Conservation (phyloP, 2,113 vertebrate genomes). For the Crocuta crocuta region DNA sequence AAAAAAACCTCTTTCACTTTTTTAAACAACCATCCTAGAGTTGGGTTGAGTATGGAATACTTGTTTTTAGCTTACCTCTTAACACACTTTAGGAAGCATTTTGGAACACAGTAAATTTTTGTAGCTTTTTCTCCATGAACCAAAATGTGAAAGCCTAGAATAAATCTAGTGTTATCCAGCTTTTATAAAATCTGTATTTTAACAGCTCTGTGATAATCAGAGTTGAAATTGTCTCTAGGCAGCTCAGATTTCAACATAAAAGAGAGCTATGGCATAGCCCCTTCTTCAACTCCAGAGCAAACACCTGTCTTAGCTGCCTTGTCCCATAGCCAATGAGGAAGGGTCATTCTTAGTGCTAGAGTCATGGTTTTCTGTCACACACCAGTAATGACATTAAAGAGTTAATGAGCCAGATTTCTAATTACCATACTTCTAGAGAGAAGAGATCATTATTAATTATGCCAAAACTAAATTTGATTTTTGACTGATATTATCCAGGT, state of each 20-base stretch:
- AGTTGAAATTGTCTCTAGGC: not conserved
- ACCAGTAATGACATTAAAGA: not conserved
- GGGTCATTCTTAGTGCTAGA: not conserved
- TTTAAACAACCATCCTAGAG: not conserved
- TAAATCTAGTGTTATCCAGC: not conserved
- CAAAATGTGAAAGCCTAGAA: not conserved
- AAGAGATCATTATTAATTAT: conserved; percentile 38
- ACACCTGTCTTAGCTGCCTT: not conserved
- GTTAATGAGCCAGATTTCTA: conserved; percentile 12
- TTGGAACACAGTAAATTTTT: not conserved
- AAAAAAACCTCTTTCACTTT: not conserved
- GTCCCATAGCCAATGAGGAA: not conserved
- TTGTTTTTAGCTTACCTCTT: not conserved
- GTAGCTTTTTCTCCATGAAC: not conserved
- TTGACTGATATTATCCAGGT: conserved; percentile 30
- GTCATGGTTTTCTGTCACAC: conserved; percentile 1
- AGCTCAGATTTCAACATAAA: not conserved
- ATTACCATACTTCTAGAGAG: not conserved
- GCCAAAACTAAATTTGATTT: conserved; percentile 44
- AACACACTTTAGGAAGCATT: not conserved
- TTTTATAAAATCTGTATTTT: not conserved
- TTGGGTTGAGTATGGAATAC: not conserved
- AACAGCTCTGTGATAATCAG: conserved; percentile 8
- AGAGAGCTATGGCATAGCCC: not conserved
- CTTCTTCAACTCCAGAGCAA: not conserved